phyloP scores from a whole-genome alignment of 2,888 invertebrate species.

The Rhynchonema sp. region DNA sequence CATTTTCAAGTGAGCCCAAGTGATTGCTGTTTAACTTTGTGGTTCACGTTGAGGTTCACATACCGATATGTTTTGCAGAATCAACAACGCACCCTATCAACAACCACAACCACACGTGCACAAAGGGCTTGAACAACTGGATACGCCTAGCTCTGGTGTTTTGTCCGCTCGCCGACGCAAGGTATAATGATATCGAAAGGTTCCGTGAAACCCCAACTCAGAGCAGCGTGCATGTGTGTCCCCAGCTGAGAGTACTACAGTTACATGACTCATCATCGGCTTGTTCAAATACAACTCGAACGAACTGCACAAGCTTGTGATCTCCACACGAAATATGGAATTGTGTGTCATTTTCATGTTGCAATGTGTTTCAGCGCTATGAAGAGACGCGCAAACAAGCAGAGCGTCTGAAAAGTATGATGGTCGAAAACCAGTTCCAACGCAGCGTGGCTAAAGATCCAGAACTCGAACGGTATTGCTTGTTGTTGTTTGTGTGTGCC shows the following conservation, averaged over 20 bases:
- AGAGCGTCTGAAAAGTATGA: slow-evolving; percentile 1
- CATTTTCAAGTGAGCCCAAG: background rate
- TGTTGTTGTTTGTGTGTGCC: background rate
- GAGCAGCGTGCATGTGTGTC: too few species aligned
- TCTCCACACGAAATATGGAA: too few species aligned
- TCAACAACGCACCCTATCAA: background rate
- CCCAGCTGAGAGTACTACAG: too few species aligned
- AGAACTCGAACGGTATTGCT: background rate
- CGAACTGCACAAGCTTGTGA: too few species aligned
- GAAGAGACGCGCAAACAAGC: slow-evolving; percentile 4
- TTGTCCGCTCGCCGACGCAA: background rate
- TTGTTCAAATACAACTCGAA: too few species aligned
- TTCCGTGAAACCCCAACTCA: too few species aligned
- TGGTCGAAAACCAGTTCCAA: slow-evolving; percentile 8
- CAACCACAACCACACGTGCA: background rate
- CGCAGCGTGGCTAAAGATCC: slow-evolving; percentile 20
- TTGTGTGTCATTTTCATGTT: too few species aligned
- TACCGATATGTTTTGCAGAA: too few species aligned
- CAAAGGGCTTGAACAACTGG: background rate
- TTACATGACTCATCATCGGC: too few species aligned
- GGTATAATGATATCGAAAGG: too few species aligned
- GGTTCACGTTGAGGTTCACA: too few species aligned
- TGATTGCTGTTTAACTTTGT: too few species aligned
- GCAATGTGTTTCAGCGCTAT: background rate
- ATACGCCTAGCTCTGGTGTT: background rate